Percentiles rank a stretch among this genome's conserved stretches.
phyloP scores from a whole-genome alignment of 2,797 vertebrate genomes.

The Phalloptychus januarius region DNA sequence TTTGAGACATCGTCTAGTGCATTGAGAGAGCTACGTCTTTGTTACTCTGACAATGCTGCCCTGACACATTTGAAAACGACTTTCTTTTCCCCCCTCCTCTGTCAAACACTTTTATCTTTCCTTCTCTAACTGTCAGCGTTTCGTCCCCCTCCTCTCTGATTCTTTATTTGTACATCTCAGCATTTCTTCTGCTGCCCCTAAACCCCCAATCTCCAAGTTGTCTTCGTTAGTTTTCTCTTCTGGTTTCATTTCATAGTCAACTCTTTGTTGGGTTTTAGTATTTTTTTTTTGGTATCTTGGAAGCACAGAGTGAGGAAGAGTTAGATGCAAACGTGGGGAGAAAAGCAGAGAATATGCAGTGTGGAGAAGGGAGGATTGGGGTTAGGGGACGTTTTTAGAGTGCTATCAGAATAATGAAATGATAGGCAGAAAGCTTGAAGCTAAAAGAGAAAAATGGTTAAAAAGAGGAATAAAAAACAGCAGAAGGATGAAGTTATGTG shows the following conservation, averaged over 20 bases:
- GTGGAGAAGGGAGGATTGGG: constrained; percentile 11
- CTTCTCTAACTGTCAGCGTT: constrained; percentile 66
- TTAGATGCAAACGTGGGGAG: constrained; percentile 11
- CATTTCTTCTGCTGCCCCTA: constrained; percentile 48
- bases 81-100: constrained; percentile 42
- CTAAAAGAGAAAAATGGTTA: constrained; percentile 25
- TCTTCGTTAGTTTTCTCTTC: constrained; percentile 64
- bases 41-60: constrained; percentile 70
- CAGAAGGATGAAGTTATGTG: constrained; percentile 41
- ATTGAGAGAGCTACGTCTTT: constrained; percentile 66
- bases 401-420: constrained; percentile 35
- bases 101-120: constrained; percentile 73
- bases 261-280: constrained; percentile 43
- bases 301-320: constrained; percentile 30
- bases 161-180: constrained; percentile 63
- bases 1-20: constrained; percentile 64
- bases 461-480: constrained; percentile 19
- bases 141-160: constrained; percentile 51
- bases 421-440: constrained; percentile 30
- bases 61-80: constrained; percentile 72
- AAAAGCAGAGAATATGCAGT: constrained; percentile 21
- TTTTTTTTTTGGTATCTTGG: constrained; percentile 22
- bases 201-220: constrained; percentile 38
- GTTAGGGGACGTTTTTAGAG: constrained; percentile 41
- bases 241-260: constrained; percentile 64